phyloP scores from a whole-genome alignment of 2,113 vertebrate genomes.

The Plecturocebus donacophilus region DNA sequence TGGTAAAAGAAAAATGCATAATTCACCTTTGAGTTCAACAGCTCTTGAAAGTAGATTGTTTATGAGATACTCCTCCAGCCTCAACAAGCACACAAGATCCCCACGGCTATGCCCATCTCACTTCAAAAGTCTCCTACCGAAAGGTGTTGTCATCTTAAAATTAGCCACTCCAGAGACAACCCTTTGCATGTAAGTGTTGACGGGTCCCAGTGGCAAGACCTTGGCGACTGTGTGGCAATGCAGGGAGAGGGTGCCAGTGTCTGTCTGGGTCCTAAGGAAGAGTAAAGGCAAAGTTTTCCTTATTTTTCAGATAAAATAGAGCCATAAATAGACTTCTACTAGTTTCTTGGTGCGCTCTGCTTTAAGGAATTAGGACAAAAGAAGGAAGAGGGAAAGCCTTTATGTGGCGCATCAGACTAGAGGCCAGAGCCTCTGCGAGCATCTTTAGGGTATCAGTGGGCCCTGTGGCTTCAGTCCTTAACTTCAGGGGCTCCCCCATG shows the following conservation, averaged over 20 bases:
- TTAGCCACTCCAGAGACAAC: neutral
- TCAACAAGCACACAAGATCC: accelerated
- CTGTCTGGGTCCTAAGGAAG: accelerated
- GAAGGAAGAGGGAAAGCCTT: too few species aligned
- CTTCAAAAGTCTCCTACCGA: accelerated
- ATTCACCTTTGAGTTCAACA: neutral
- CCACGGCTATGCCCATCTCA: accelerated
- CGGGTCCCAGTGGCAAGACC: neutral
- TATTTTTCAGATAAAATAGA: neutral
- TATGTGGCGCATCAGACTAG: accelerated
- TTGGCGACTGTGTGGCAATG: accelerated
- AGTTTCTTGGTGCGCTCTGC: too few species aligned
- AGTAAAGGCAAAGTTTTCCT: neutral
- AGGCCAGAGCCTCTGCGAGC: accelerated
- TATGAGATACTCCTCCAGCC: accelerated
- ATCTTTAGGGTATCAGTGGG: too few species aligned
- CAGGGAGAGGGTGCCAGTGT: accelerated
- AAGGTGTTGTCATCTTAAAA: neutral
- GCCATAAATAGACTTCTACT: accelerated
- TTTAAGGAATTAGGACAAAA: neutral
- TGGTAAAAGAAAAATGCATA: neutral
- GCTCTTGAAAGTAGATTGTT: neutral
- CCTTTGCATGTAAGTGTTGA: accelerated
- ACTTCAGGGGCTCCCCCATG: too few species aligned
- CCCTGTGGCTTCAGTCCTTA: neutral